Evolutionary conservation across 2,797 vertebrate genomes (phyloP).

Genomic region (Poeciliopsis infans): DNA sequence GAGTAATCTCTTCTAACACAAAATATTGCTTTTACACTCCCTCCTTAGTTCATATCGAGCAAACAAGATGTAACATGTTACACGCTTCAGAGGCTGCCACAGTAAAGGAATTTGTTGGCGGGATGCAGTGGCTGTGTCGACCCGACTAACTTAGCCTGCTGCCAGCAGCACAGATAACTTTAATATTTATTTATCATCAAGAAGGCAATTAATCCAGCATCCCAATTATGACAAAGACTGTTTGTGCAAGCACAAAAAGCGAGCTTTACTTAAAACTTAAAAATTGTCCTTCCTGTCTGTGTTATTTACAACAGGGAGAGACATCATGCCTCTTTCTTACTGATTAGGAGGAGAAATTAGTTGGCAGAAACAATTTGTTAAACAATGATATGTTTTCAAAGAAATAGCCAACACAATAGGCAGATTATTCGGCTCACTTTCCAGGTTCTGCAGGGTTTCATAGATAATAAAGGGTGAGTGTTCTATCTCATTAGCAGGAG

Average conservation of each 20-base stretch:
- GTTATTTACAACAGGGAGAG: background rate
- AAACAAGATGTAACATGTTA: conserved; percentile 5
- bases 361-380: conserved; percentile 1
- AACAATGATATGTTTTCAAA: background rate
- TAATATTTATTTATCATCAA: background rate
- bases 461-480: conserved; percentile 46
- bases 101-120: background rate
- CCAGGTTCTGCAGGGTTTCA: conserved; percentile 48
- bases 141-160: background rate
- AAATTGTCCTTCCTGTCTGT: background rate
- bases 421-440: conserved; percentile 46
- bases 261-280: background rate
- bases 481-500: conserved; percentile 53
- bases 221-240: background rate
- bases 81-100: background rate
- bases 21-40: conserved; percentile 5
- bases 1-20: background rate
- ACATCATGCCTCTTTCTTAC: background rate
- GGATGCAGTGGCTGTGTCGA: background rate
- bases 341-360: background rate
- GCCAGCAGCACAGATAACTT: background rate
- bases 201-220: background rate
- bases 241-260: background rate
- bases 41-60: background rate
- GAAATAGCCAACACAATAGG: conserved; percentile 9